Percentiles rank a stretch among this genome's conserved stretches.
These are phyloP conservation scores for Pachyuromys duprasi DNA, from an alignment of 2,797 vertebrate genomes.

Conservation along the genomic window DNA sequence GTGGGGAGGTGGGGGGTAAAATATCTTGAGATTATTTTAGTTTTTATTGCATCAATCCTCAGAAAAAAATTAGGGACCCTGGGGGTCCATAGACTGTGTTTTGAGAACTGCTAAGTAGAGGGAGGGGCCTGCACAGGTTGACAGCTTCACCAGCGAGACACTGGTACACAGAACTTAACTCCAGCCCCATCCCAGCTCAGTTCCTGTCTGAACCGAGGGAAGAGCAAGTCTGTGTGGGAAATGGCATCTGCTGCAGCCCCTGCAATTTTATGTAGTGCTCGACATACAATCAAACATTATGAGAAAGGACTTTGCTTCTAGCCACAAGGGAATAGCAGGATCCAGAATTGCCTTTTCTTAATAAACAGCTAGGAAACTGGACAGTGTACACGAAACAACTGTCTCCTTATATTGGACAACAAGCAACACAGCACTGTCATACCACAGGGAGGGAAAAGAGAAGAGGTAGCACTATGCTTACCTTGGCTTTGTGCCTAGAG, in stretches of 20 bases:
- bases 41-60: constrained; percentile 30
- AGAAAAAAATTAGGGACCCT: neutral
- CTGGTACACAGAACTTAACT: constrained; percentile 22
- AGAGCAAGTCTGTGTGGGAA: constrained; percentile 10
- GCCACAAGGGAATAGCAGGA: neutral
- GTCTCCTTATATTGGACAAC: neutral
- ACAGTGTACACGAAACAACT: constrained; percentile 21
- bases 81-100: neutral
- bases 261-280: constrained; percentile 33
- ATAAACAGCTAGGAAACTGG: constrained; percentile 46
- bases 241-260: neutral
- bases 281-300: constrained; percentile 6
- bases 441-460: constrained; percentile 21
- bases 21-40: neutral
- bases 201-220: constrained; percentile 25
- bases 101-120: constrained; percentile 41
- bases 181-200: neutral
- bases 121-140: neutral
- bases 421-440: neutral
- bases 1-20: neutral
- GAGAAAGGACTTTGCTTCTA: constrained; percentile 44
- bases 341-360: constrained; percentile 42
- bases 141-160: neutral
- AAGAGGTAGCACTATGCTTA: neutral
- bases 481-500: constrained; percentile 53